phyloP scores from a whole-genome alignment of 2,797 vertebrate genomes.

The Menidia menidia region DNA sequence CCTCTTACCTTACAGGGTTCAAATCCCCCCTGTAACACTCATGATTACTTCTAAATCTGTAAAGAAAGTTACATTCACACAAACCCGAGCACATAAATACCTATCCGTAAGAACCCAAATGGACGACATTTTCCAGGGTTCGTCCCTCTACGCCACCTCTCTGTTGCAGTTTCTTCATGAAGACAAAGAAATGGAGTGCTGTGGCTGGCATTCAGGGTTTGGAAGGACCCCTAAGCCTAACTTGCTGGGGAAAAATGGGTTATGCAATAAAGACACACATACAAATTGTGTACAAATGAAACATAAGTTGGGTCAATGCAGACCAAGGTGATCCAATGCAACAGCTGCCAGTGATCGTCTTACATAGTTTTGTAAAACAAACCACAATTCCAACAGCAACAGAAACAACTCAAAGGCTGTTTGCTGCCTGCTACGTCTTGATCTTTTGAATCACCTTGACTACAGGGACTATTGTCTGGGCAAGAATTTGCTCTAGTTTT shows the following conservation, averaged over 20 bases:
- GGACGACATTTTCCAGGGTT: conserved; percentile 97
- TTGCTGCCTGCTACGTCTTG: neutral
- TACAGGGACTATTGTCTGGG: conserved; percentile 67
- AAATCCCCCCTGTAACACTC: conserved; percentile 81
- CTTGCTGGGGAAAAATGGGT: conserved; percentile 98
- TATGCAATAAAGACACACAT: conserved; percentile 99
- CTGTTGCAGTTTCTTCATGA: conserved; percentile 95
- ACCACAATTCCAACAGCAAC: neutral
- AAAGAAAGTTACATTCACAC: conserved; percentile 97
- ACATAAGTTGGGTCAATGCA: conserved; percentile 90
- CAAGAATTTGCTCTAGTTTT: conserved; percentile 74
- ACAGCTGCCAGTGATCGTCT: neutral
- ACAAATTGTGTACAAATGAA: conserved; percentile 91
- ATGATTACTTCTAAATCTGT: conserved; percentile 83
- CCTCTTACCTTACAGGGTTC: conserved; percentile 94
- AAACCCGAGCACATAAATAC: conserved; percentile 99
- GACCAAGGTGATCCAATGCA: conserved; percentile 88
- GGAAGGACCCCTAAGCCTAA: conserved; percentile 96
- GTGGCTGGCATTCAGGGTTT: conserved; percentile 95
- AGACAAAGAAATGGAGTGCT: conserved; percentile 95
- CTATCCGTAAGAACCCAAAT: conserved; percentile 99
- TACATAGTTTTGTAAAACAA: neutral
- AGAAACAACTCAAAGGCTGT: conserved; percentile 22
- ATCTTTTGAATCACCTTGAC: conserved; percentile 85
- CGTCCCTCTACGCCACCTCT: conserved; percentile 98